Percentiles rank a stretch among this genome's conserved stretches.
Conservation (phyloP, 2,113 vertebrate species). For the Corythoichthys intestinalis region DNA sequence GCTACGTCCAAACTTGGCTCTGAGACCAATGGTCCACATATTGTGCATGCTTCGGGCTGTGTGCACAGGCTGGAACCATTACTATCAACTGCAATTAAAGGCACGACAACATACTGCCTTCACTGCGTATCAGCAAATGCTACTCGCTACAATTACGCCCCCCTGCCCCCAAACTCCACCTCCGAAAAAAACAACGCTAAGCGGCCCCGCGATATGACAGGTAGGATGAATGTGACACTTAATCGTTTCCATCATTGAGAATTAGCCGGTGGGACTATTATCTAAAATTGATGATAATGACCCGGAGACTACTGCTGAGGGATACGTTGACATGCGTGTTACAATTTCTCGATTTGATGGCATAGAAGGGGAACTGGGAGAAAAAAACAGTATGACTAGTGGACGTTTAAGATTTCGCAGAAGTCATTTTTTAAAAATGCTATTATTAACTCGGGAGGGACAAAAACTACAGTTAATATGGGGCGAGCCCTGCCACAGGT, state of each 20-base stretch:
- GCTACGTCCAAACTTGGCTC: not conserved
- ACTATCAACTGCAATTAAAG: conserved; percentile 71
- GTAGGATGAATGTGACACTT: conserved; percentile 47
- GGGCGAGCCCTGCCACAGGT: not conserved
- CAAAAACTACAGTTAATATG: not conserved
- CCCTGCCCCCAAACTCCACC: not conserved
- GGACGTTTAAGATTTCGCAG: not conserved
- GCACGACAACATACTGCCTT: conserved; percentile 62
- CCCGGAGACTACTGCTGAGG: conserved; percentile 25
- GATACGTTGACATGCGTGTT: not conserved
- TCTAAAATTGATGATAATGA: conserved; percentile 51
- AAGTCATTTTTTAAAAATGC: conserved; percentile 24
- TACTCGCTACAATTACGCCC: conserved; percentile 11
- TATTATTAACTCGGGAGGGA: conserved; percentile 28
- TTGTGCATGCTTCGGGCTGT: conserved; percentile 58
- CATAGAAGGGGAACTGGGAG: not conserved
- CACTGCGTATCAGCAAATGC: conserved; percentile 34
- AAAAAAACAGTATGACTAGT: not conserved
- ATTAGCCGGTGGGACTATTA: conserved; percentile 51
- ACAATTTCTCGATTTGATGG: not conserved
- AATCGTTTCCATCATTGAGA: conserved; percentile 62
- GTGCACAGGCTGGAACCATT: conserved; percentile 70
- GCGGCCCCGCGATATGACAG: conserved; percentile 38
- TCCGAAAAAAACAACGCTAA: not conserved
- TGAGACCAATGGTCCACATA: not conserved